Evolutionary conservation across 2,888 invertebrate species (phyloP).

Genomic region (Zaprionus bogoriensis): DNA sequence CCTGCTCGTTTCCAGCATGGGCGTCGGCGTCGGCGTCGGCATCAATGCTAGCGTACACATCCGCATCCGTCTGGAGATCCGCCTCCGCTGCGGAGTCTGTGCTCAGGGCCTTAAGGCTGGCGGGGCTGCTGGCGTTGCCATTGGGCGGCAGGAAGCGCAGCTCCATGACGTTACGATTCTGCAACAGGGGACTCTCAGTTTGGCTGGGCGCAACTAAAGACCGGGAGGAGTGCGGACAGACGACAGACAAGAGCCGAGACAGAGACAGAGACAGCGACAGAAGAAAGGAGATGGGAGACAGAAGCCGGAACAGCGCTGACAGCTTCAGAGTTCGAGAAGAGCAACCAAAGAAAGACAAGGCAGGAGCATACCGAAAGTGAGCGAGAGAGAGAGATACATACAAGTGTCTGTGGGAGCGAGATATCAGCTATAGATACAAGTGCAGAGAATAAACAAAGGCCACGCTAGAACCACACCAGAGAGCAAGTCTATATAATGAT

Average conservation of each 20-base stretch:
- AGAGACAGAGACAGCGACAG: background rate
- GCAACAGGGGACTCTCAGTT: constrained; percentile 81
- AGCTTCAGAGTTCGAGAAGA: constrained; percentile 9
- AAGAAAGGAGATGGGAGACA: background rate
- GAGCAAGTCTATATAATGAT: too few relatives aligned
- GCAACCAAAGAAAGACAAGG: constrained; percentile 25
- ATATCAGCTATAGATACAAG: too few relatives aligned
- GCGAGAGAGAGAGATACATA: background rate
- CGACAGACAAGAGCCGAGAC: too few relatives aligned
- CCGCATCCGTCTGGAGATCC: constrained; percentile 18
- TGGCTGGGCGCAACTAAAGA: constrained; percentile 64
- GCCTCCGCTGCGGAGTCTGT: constrained; percentile 23
- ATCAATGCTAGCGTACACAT: constrained; percentile 16
- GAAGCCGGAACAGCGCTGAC: too few relatives aligned
- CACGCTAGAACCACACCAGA: too few relatives aligned
- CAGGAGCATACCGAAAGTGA: background rate
- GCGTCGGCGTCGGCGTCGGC: background rate
- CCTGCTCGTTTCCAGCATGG: constrained; percentile 7
- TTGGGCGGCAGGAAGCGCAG: constrained; percentile 80
- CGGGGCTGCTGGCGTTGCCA: constrained; percentile 23
- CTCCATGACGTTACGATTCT: constrained; percentile 83
- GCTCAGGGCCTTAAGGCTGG: constrained; percentile 15
- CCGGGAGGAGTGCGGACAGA: constrained; percentile 4
- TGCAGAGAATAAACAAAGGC: too few relatives aligned
- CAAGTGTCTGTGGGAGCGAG: too few relatives aligned